Evolutionary conservation across 35 echinoderm and acorn worm species (phyloP).

Genomic region (Lytechinus variegatus): DNA sequence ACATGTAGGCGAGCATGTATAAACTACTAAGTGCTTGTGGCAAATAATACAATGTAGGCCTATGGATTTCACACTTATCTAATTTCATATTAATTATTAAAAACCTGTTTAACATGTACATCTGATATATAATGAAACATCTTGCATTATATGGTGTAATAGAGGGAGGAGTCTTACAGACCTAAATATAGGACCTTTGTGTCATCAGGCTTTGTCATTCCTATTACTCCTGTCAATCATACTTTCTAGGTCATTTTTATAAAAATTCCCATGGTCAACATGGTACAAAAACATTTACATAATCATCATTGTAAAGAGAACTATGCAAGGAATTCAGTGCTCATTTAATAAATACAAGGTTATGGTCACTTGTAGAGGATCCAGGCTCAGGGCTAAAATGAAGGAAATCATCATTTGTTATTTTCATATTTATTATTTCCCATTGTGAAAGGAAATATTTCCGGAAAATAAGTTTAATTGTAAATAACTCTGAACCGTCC

Average conservation of each 20-base stretch:
- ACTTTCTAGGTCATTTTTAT: background rate
- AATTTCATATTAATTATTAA: too few species aligned
- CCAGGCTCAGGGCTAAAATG: background rate
- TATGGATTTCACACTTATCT: too few species aligned
- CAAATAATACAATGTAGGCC: too few species aligned
- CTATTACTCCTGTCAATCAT: background rate
- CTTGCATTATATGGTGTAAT: background rate
- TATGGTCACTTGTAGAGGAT: background rate
- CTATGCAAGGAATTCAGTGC: background rate
- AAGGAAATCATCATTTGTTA: background rate
- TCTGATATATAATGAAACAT: too few species aligned
- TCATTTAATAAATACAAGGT: background rate
- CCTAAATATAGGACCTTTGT: background rate
- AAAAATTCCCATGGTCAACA: background rate
- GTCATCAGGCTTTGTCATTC: background rate
- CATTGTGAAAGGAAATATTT: background rate
- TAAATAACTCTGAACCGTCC: background rate
- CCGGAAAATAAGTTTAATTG: background rate
- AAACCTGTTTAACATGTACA: too few species aligned
- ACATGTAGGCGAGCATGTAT: too few species aligned
- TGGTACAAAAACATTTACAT: background rate
- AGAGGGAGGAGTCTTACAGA: background rate
- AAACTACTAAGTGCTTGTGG: too few species aligned
- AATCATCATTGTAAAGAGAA: background rate
- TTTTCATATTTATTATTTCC: background rate